These are phyloP conservation scores for Brachionus angularis DNA, from an alignment of 1,140 invertebrate species.

Conservation along the genomic window DNA sequence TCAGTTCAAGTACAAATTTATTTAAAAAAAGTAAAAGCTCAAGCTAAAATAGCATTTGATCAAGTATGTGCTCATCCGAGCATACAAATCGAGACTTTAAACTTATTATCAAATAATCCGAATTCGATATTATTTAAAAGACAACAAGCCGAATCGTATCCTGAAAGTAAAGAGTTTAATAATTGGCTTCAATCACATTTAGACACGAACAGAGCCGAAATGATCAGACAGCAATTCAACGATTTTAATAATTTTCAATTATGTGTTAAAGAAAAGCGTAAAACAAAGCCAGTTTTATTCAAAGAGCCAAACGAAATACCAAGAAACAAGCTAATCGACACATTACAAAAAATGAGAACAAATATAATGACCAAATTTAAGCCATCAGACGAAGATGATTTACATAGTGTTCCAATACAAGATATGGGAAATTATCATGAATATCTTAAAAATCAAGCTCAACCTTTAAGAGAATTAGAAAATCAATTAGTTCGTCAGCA, in stretches of 20 bases:
- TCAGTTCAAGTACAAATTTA: constrained; percentile 36
- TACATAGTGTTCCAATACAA: constrained; percentile 86
- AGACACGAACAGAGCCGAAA: constrained; percentile 15
- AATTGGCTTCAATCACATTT: constrained; percentile 39
- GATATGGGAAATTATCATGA: constrained; percentile 99
- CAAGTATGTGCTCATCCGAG: constrained; percentile 39
- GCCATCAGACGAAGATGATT: constrained; percentile 65
- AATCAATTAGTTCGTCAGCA: constrained; percentile 89
- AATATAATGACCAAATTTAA: constrained; percentile 79
- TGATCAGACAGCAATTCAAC: constrained; percentile 27
- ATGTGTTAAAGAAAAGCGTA: neutral
- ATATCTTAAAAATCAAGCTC: constrained; percentile 86
- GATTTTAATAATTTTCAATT: constrained; percentile 43
- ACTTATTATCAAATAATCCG: constrained; percentile 29
- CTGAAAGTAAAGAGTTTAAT: constrained; percentile 39
- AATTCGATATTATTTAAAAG: constrained; percentile 1
- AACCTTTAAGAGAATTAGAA: constrained; percentile 86
- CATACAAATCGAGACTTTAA: constrained; percentile 1
- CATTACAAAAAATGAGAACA: constrained; percentile 84
- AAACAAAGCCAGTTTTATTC: constrained; percentile 13
- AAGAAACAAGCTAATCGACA: constrained; percentile 78
- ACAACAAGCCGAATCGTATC: constrained; percentile 34
- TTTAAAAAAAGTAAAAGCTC: constrained; percentile 43
- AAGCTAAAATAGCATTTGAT: constrained; percentile 38
- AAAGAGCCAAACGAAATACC: constrained; percentile 37